Evolutionary conservation across 1,140 invertebrate genomes (phyloP), one percentile per base, ranked within the genome.

Genomic region (Plodia interpunctella): DNA sequence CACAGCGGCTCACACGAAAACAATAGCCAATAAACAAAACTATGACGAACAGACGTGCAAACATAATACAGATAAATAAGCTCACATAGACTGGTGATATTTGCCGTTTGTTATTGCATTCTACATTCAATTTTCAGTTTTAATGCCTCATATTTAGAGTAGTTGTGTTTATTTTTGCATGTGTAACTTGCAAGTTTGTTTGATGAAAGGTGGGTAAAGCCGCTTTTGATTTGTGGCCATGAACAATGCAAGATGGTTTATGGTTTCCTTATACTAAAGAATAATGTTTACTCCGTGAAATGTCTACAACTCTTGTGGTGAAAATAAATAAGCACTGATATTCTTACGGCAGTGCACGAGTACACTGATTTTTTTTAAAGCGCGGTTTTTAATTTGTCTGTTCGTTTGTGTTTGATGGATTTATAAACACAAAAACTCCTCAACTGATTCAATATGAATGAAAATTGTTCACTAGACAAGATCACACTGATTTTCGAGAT

Each of bases 21-120:
- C 74, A 75, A 75, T 72, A 70, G 61, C 63, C 69, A 57, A 75
- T 78, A 78, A 78, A 78, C 72, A 68, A 75, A 64, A 68, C 67
- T 57, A 75, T 78, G 75, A 75, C 70, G 68, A 65, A 62, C 50
- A 50, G 30, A 62, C 55, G 49, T 53, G 51, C 55, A 57, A 55
- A 62, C 51, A 62, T 49, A 49, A 25, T 57, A 50, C 44, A 30
- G 21, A 57, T 57, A 51, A 35, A 57, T 49, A 50, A 25, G 21
- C 56, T 50, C 11, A 11, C 56, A 57, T 5, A 18, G 18, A 30
- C 55, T 57, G 32, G 49, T 52, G 55, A 17, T 11, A 4, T 0
- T 13, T 53, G 20, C 20, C 13, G n/a, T 25, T 53, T n/a, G 19
- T 21, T 0, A 13, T 53, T 13, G 0, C n/a, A n/a, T 53, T 25